phyloP scores from a whole-genome alignment of 2,888 invertebrate genomes.

The Campoletis raptor region DNA sequence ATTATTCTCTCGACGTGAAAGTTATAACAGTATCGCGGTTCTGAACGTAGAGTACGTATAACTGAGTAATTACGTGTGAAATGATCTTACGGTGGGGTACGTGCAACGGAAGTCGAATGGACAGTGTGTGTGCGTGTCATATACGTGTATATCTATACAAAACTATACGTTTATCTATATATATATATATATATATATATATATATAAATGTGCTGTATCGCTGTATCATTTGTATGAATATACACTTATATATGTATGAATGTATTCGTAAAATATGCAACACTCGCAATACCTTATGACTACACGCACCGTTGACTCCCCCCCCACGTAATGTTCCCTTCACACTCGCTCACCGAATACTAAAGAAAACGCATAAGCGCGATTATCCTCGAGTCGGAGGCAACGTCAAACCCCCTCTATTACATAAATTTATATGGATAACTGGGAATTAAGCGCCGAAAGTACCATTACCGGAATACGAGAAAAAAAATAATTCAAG shows the following conservation, averaged over 20 bases:
- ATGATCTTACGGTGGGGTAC: conserved; percentile 43
- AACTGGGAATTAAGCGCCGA: background rate
- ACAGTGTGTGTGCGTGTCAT: conserved; percentile 33
- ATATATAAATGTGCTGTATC: background rate
- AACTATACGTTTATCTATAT: background rate
- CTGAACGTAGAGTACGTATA: conserved; percentile 35
- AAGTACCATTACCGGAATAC: conserved; percentile 34
- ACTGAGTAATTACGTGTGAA: conserved; percentile 33
- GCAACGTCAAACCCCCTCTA: background rate
- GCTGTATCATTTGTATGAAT: conserved; percentile 10
- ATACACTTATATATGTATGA: background rate
- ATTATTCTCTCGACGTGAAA: conserved; percentile 43
- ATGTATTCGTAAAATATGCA: conserved; percentile 36
- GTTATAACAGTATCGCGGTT: conserved; percentile 29
- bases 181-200: too few relatives aligned
- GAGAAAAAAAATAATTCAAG: background rate
- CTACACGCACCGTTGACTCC: conserved; percentile 61
- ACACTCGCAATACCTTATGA: conserved; percentile 51
- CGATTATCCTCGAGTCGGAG: conserved; percentile 6
- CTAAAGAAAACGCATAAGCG: conserved; percentile 41
- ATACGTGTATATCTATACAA: conserved; percentile 5
- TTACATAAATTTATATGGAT: background rate
- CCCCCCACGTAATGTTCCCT: conserved; percentile 34
- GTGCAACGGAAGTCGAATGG: conserved; percentile 61
- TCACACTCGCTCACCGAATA: conserved; percentile 57